A percentile compares a stretch with the other conserved stretches of the same genome.
These are phyloP conservation scores for Luperina testacea DNA, from an alignment of 2,888 invertebrate species.

Conservation along the genomic window DNA sequence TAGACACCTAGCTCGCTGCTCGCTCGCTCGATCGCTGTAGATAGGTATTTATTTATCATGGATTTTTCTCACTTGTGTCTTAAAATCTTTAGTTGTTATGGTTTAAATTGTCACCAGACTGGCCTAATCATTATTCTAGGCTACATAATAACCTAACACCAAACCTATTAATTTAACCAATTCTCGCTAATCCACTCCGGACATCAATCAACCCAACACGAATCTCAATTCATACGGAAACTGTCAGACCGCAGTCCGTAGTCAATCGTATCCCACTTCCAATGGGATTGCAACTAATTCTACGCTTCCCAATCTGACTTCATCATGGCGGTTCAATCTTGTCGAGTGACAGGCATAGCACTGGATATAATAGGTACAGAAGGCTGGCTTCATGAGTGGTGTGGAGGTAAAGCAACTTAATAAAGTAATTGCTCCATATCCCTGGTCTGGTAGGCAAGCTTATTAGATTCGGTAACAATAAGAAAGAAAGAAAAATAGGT, in stretches of 20 bases:
- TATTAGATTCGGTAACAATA: too few relatives aligned
- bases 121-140: neutral
- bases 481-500: too few relatives aligned
- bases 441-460: too few relatives aligned
- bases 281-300: conserved; percentile 56
- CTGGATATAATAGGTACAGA: conserved; percentile 4
- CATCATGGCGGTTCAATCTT: conserved; percentile 57
- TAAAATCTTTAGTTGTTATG: neutral
- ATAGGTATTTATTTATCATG: neutral
- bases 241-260: conserved; percentile 39
- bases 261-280: conserved; percentile 46
- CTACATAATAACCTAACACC: neutral
- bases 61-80: neutral
- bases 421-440: too few relatives aligned
- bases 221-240: conserved; percentile 40
- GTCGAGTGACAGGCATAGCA: conserved; percentile 31
- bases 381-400: neutral
- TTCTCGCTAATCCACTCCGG: conserved; percentile 12
- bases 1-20: too few relatives aligned
- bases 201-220: conserved; percentile 23
- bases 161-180: conserved; percentile 4
- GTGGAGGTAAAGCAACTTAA: too few relatives aligned
- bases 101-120: neutral
- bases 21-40: neutral
- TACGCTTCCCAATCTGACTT: conserved; percentile 35